Conservation (phyloP, 2,797 vertebrate species). For the Helarctos malayanus region DNA sequence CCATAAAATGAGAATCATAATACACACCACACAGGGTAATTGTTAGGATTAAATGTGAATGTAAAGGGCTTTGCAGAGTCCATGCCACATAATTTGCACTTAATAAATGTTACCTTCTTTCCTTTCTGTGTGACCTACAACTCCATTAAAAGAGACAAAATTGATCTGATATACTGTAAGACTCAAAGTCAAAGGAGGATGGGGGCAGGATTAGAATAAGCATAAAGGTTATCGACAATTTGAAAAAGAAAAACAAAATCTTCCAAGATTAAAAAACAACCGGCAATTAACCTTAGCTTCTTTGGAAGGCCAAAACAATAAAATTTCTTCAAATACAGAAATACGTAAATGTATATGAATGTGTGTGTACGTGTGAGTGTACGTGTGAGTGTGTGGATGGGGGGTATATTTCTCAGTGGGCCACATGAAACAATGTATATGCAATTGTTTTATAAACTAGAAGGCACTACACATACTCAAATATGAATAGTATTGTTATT, state of each 20-base stretch:
- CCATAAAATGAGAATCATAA: constrained; percentile 70
- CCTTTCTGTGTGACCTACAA: constrained; percentile 19
- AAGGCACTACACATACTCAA: background rate
- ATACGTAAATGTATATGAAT: background rate
- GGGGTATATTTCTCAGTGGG: background rate
- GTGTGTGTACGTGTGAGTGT: background rate
- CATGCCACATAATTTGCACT: constrained; percentile 1
- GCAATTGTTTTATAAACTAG: background rate
- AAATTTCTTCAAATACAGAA: background rate
- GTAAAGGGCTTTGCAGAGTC: constrained; percentile 37
- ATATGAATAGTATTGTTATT: background rate
- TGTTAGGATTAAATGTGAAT: constrained; percentile 31
- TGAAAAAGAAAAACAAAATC: constrained; percentile 37
- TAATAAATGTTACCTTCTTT: constrained; percentile 50
- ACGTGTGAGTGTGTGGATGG: background rate
- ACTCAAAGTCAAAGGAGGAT: background rate
- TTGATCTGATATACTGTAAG: background rate
- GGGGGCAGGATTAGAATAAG: background rate
- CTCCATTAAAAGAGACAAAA: background rate
- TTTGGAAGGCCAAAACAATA: constrained; percentile 11
- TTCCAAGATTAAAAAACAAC: background rate
- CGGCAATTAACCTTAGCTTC: background rate
- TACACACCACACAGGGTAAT: constrained; percentile 53
- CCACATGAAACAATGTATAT: background rate
- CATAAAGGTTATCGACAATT: background rate